These are phyloP conservation scores for Semaprochilodus insignis DNA, from an alignment of 2,797 vertebrate genomes.

Conservation along the genomic window DNA sequence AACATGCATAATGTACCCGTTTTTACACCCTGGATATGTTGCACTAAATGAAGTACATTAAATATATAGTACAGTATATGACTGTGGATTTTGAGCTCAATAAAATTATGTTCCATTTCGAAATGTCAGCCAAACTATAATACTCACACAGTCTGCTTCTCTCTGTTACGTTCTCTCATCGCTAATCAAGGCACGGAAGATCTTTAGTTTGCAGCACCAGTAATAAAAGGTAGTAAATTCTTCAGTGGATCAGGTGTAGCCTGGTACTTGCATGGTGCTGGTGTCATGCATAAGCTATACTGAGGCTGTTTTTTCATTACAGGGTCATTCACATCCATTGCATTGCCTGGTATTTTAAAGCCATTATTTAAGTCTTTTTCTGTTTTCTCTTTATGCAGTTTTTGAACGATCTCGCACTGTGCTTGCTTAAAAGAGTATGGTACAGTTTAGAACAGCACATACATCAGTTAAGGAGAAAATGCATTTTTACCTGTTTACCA, in stretches of 20 bases:
- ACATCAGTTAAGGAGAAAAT: not conserved
- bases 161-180: not conserved
- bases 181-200: not conserved
- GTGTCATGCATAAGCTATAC: not conserved
- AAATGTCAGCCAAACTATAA: too few species aligned
- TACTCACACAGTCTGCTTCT: not conserved
- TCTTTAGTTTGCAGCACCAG: not conserved
- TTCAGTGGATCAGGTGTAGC: not conserved
- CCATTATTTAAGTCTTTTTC: too few species aligned
- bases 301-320: not conserved
- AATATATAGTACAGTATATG: not conserved
- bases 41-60: not conserved
- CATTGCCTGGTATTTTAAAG: not conserved
- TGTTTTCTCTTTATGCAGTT: not conserved
- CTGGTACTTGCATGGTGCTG: not conserved
- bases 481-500: not conserved
- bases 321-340: not conserved
- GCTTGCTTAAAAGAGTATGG: not conserved
- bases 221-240: not conserved
- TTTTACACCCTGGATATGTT: too few species aligned
- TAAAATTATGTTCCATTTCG: too few species aligned
- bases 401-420: not conserved
- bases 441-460: not conserved
- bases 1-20: too few species aligned
- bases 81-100: not conserved